These are phyloP conservation scores for Spinus olivaceus DNA, from an alignment of 2,797 vertebrate genomes.

Conservation along the genomic window DNA sequence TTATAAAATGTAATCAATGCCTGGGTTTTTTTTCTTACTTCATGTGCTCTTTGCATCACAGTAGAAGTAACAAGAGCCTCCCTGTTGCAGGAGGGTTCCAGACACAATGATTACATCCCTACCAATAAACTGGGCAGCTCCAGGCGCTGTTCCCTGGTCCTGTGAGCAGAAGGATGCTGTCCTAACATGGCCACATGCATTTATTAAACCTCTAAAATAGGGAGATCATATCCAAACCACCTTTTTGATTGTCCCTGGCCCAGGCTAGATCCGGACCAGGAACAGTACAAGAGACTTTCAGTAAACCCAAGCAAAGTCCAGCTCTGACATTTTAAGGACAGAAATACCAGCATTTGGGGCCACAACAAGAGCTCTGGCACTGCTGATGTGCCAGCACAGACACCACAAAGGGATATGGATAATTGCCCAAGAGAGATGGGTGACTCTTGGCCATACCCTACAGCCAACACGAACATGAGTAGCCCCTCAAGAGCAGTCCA, in stretches of 20 bases:
- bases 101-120: neutral
- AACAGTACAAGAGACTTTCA: neutral
- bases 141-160: neutral
- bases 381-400: neutral
- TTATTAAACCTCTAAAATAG: slow-evolving; percentile 39
- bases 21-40: neutral
- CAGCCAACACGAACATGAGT: neutral
- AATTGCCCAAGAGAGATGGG: neutral
- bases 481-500: accelerated
- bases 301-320: neutral
- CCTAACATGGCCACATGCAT: neutral
- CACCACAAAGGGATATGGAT: neutral
- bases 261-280: neutral
- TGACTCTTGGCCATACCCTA: neutral
- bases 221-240: neutral
- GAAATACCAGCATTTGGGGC: neutral
- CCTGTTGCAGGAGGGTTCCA: neutral
- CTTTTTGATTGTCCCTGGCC: neutral
- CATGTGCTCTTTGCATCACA: neutral
- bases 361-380: neutral
- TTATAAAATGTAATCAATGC: neutral
- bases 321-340: neutral
- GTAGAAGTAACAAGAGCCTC: neutral
- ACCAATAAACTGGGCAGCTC: neutral
- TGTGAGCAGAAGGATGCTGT: neutral